Base-by-base conservation (phyloP, 1,140 invertebrate genomes). In the Philaenus spumarius region DNA sequence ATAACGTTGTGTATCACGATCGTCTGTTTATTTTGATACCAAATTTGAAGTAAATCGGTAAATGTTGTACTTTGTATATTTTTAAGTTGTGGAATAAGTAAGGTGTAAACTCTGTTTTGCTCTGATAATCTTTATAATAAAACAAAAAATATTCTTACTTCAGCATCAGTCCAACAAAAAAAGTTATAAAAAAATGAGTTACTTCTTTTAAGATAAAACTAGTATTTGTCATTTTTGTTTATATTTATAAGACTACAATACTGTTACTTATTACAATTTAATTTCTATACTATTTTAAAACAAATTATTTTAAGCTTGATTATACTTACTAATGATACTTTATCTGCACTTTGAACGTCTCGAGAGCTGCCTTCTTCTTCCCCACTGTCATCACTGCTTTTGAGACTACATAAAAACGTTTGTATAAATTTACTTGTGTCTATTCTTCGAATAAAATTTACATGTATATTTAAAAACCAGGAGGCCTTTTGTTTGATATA, bases 341-440 rank as follows among this genome's bases (percentile, higher is more conserved):
- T 73, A 24, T 76, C 72, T 19, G 54, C 52, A 60, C 71, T 75
- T 63, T 72, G 70, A 62, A 66, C 67, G 62, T 73, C 71, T 68
- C 71, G 76, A 43, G 52, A 59, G 58, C 73, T 68, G 65, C 82
- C 79, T 39, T 17, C 34, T 23, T 82, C 79, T 43, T 82, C 79
- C n/a, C 74, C 78, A 67, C 75, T 79, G 19, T 82, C 78, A 62
- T 78, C 77, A 61, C 71, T 72, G 64, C 74, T 78, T 71, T 81
- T 81, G 59, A 81, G 72, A 60, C 80, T 82, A 63, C 26, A 73
- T 74, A 54, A 48, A 45, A 65, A 45, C 26, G 9, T 30, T 30
- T 30, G 3, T 4, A 30, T 30, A 4, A 30, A 9, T 30, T 30
- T 4, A 3, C 26, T 9, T 30, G n/a, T n/a, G n/a, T n/a, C n/a